Evolutionary conservation across 2,113 vertebrate species (phyloP), one percentile per base, ranked within the genome.

Genomic region (Sander lucioperca): DNA sequence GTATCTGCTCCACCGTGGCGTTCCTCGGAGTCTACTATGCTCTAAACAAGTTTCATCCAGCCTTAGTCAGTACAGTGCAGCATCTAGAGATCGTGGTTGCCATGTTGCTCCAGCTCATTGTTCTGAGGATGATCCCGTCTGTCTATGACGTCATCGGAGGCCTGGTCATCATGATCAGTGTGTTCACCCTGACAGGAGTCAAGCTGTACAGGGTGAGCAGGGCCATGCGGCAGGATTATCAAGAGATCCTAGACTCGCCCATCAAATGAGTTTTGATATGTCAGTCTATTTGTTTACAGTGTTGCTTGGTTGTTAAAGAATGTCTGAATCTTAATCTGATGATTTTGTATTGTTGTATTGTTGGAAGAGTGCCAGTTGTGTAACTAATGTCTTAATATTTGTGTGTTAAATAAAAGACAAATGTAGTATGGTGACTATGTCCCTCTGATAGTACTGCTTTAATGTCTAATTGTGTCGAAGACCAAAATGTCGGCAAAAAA

Each of bases 21-120:
- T 99, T 99, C 90, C 94, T 99, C n/a, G 98, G 98, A 30, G 98
- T 99, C 69, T 99, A 99, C 94, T 97, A 99, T 0, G 97, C 97
- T 83, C 95, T 99, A 65, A 97, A 97, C 94, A 99, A 96, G 94
- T 99, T 99, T 87, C 97, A 99, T 85, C 97, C 98, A 0, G 97
- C 98, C 58, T 93, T 99, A 95, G 98, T 99, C 81, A 99, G 98
- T 94, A 99, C 97, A 0, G 97, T 99, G 19, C 98, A 99, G 90
- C 98, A 99, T 89, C 92, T 99, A 64, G 98, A 99, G 93, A 97
- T 99, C 27, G 97, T 99, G 66, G 96, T 98, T 0, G 96, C 98
- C 79, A 99, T 99, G 97, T 90, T 97, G 77, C 95, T 99, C 62
- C 98, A 99, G 94, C 97, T 99, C n/a, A 87, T 97, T 0, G 97